These are phyloP conservation scores for Bilobella aurantiaca DNA, from an alignment of 1,140 invertebrate genomes.

Conservation along the genomic window DNA sequence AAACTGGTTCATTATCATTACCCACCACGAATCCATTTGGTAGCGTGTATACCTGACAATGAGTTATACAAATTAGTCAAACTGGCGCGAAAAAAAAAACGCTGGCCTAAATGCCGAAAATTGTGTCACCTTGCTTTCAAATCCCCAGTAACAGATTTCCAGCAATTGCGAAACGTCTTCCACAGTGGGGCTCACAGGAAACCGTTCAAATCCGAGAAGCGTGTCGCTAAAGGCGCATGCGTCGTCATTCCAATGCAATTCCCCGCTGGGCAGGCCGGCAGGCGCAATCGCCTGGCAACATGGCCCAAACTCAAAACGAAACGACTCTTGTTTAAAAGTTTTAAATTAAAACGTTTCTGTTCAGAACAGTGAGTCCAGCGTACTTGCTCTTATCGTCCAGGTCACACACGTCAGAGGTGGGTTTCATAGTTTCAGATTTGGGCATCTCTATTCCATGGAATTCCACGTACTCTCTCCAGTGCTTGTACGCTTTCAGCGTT, in stretches of 20 bases:
- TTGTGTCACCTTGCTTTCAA: too few species aligned
- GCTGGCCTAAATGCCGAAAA: too few species aligned
- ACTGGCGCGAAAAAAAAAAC: too few species aligned
- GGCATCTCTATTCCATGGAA: background rate
- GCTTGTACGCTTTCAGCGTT: background rate
- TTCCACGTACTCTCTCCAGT: background rate
- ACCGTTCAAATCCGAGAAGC: background rate
- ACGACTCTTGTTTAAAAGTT: background rate
- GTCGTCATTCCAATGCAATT: background rate
- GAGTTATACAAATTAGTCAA: too few species aligned
- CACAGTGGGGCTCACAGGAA: too few species aligned
- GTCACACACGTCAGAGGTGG: background rate
- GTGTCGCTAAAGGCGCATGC: background rate
- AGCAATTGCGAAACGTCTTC: too few species aligned
- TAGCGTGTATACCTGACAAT: too few species aligned
- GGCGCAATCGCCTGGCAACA: background rate
- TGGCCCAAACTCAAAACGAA: background rate
- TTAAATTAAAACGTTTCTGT: too few species aligned
- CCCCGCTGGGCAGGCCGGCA: background rate
- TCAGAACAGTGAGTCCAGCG: background rate
- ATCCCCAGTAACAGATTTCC: too few species aligned
- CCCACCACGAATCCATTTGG: too few species aligned
- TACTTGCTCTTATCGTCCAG: background rate
- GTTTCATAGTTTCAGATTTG: background rate
- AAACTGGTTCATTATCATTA: too few species aligned